Evolutionary conservation across 2,113 vertebrate genomes (phyloP).

Genomic region (Rhombomys opimus): DNA sequence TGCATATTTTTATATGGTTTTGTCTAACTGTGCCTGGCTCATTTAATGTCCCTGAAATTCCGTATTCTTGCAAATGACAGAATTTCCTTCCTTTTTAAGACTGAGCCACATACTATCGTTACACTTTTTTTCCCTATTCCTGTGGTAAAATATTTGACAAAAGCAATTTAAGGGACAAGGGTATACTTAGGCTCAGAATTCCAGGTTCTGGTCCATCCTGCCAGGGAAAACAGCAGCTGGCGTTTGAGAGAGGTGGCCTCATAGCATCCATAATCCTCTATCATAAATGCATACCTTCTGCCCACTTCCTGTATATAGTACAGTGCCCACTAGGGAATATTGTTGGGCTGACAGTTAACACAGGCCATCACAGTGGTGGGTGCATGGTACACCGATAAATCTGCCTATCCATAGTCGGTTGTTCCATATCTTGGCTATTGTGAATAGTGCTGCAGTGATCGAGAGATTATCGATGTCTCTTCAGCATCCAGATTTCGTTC

Average conservation of each 20-base stretch:
- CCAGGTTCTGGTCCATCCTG: neutral
- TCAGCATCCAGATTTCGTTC: neutral
- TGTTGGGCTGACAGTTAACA: neutral
- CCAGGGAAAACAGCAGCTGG: neutral
- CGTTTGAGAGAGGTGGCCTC: too few relatives aligned
- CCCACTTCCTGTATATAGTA: accelerated
- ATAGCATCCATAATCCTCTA: too few relatives aligned
- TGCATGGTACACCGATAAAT: neutral
- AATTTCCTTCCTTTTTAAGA: neutral
- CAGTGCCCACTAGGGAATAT: neutral
- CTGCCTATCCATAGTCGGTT: neutral
- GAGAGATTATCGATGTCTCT: neutral
- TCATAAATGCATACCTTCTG: neutral
- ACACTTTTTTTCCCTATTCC: neutral
- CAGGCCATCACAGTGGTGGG: neutral
- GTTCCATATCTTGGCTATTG: neutral
- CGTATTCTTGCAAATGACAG: neutral
- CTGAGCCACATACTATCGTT: neutral
- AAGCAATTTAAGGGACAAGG: neutral
- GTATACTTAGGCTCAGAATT: too few relatives aligned
- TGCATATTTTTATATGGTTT: neutral
- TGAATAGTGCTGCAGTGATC: neutral
- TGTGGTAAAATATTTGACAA: neutral
- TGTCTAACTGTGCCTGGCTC: neutral
- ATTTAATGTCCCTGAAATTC: neutral